A percentile compares a stretch with the other conserved stretches of the same genome.
Conservation (phyloP, 2,888 invertebrate species). For the Anoplius nigerrimus region DNA sequence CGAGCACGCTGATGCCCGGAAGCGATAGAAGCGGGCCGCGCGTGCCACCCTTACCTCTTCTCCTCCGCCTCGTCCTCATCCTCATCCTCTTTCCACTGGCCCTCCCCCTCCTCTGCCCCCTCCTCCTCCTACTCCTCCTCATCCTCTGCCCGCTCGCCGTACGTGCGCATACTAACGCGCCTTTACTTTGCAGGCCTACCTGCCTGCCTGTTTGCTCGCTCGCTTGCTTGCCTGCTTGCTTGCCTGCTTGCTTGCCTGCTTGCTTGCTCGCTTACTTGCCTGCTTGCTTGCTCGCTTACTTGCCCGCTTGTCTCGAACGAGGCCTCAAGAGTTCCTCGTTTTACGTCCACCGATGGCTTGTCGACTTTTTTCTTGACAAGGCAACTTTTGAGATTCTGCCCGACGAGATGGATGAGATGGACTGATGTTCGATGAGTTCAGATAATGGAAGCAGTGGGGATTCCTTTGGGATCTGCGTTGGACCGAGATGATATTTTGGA, state of each 20-base stretch:
- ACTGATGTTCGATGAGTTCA: too few relatives aligned
- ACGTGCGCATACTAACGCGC: background rate
- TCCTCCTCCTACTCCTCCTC: too few relatives aligned
- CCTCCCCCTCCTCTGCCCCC: background rate
- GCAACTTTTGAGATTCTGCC: too few relatives aligned
- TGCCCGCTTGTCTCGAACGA: slow-evolving; percentile 30
- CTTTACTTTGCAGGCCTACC: background rate
- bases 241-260: background rate
- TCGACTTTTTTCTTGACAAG: slow-evolving; percentile 17
- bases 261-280: too few relatives aligned
- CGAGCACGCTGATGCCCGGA: slow-evolving; percentile 74
- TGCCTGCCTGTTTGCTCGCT: slow-evolving; percentile 22
- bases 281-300: background rate
- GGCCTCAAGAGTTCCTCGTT: slow-evolving; percentile 17
- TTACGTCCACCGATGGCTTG: slow-evolving; percentile 21
- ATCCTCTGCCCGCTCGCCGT: background rate
- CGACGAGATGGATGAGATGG: too few relatives aligned
- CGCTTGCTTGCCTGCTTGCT: slow-evolving; percentile 23
- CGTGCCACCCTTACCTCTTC: slow-evolving; percentile 70
- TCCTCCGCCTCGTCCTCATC: slow-evolving; percentile 9
- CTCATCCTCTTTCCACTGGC: background rate
- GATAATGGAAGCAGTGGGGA: too few relatives aligned
- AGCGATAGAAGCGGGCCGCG: slow-evolving; percentile 72
- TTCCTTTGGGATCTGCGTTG: too few relatives aligned
- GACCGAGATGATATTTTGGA: too few relatives aligned